Evolutionary conservation across 2,888 invertebrate species (phyloP), one percentile per base, ranked within the genome.

Genomic region (Drosophila bunnanda): DNA sequence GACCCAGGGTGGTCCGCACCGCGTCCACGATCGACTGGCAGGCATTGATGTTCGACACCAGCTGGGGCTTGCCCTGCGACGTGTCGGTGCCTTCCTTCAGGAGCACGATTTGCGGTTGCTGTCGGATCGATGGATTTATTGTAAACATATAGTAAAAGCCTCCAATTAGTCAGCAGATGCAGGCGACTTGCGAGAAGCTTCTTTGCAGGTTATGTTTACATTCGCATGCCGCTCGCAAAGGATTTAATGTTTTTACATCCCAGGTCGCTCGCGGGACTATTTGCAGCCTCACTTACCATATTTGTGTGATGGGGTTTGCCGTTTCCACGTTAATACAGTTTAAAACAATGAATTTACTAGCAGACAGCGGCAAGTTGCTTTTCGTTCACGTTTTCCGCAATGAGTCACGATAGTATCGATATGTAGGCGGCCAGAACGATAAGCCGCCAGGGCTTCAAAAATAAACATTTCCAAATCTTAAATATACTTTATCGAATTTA

Each of bases 41-140:
- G 25, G 99, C 99, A 94, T 97, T 99, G 92, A 99, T 99, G 93
- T 99, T 99, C 60, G 98, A 98, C 82, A 99, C 95, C 69, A 99
- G 94, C 93, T 99, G 99, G 0, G 97, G 96, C 91, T 97, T 98
- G 74, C 99, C 99, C 93, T 99, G 99, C 0, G 96, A 96, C 89
- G 96, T 95, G 92, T 99, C 99, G 6, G 99, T 99, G 74, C 99
- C 99, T 93, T 99, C 99, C 93, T 98, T 98, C 91, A 99, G 93
- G 73, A 99, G 94, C 89, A 99, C 95, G 88, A 99, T 99, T 94
- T 99, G 99, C 80, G 98, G 98, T 96, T 98, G 98, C 99, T 97
- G 93, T 1, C 32, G 93, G 93, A 48, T 56, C 62, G 38, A 0
- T 8, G 17, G 52, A 34, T n/a, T 30, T n/a, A 15, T 38, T 2